phyloP scores from a whole-genome alignment of 1,140 invertebrate species.

The Phthorimaea operculella region DNA sequence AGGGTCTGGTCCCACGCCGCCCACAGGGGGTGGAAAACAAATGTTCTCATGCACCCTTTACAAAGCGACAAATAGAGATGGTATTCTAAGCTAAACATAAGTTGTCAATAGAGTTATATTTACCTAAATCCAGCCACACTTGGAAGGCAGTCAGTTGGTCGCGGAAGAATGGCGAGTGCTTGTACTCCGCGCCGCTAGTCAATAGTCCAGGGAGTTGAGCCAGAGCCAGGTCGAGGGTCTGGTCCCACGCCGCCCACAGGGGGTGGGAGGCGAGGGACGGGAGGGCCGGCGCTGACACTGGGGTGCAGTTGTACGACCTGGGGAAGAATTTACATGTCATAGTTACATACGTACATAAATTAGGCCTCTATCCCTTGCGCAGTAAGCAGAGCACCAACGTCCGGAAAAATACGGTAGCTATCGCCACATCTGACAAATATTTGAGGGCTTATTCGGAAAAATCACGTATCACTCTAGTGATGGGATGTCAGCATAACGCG shows the following conservation, averaged over 20 bases:
- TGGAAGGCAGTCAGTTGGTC: conserved; percentile 99
- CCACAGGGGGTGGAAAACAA: conserved; percentile 94
- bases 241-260: conserved; percentile 98
- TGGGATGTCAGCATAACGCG: no score
- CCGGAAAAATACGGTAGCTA: no score
- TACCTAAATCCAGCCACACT: conserved; percentile 89
- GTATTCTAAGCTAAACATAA: no score
- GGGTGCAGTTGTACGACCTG: conserved; percentile 93
- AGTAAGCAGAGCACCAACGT: no score
- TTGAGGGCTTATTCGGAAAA: no score
- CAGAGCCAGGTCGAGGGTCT: conserved; percentile 93
- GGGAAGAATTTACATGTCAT: no score
- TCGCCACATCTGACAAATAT: no score
- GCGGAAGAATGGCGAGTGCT: conserved; percentile 94
- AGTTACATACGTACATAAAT: no score
- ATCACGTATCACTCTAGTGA: no score
- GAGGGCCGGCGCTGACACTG: conserved; percentile 89
- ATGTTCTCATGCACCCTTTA: no score
- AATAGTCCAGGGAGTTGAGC: conserved; percentile 86
- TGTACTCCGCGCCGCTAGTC: conserved; percentile 73
- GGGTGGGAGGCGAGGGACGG: conserved; percentile 91
- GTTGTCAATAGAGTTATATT: conserved; percentile 21
- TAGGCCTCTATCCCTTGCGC: no score
- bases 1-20: conserved; percentile 97
- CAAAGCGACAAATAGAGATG: no score